Percentiles rank a stretch among this genome's conserved stretches.
These are phyloP conservation scores for Dicroscelio sp. DNA, from an alignment of 2,888 invertebrate genomes.

Conservation along the genomic window DNA sequence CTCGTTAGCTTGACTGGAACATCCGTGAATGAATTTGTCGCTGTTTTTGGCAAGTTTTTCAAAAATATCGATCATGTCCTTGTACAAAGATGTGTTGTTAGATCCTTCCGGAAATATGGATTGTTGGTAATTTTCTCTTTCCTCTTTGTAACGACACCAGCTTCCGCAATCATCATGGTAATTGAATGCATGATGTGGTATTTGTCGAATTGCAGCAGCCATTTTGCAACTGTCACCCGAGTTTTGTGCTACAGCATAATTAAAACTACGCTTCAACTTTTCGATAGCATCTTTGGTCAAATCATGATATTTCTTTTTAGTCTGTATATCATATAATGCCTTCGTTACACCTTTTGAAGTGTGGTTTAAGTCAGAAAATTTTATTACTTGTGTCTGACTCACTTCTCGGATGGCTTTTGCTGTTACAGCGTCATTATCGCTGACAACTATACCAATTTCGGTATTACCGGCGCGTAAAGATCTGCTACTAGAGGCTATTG, in stretches of 20 bases:
- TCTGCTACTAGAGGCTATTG: background rate
- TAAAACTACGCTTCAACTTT: conserved; percentile 49
- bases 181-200: conserved; percentile 76
- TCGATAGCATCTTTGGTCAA: background rate
- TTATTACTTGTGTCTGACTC: background rate
- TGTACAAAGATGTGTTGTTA: background rate
- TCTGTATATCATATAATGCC: background rate
- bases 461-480: background rate
- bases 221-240: background rate
- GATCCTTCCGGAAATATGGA: background rate
- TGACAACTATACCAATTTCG: background rate
- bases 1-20: conserved; percentile 14
- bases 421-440: conserved; percentile 1
- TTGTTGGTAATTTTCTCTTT: conserved; percentile 14
- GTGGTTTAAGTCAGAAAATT: conserved; percentile 4
- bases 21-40: background rate
- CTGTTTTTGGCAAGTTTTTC: background rate
- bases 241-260: conserved; percentile 80
- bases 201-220: conserved; percentile 59
- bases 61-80: background rate
- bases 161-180: conserved; percentile 71
- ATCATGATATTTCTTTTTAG: background rate
- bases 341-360: background rate
- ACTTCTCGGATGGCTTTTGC: background rate
- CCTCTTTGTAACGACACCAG: conserved; percentile 72